phyloP scores from a whole-genome alignment of 2,888 invertebrate genomes.

The Leptopilina syphax region DNA sequence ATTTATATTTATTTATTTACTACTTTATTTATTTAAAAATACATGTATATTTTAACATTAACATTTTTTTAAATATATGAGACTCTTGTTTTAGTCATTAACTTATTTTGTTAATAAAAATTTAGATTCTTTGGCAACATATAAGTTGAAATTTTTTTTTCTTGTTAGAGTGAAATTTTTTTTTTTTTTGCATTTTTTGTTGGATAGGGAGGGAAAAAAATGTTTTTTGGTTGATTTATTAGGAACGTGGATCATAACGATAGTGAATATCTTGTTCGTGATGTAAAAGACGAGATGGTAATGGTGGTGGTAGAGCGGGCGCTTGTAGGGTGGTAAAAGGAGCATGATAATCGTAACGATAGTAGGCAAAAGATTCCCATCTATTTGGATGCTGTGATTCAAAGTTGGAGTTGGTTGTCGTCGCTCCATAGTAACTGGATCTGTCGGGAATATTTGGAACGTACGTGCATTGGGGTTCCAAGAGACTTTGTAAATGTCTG shows the following conservation, averaged over 20 bases:
- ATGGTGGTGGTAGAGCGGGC: constrained; percentile 57
- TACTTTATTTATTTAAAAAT: too few relatives aligned
- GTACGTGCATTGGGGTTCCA: constrained; percentile 74
- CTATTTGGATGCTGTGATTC: constrained; percentile 67
- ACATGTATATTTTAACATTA: too few relatives aligned
- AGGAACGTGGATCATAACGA: constrained; percentile 52
- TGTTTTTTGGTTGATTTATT: constrained; percentile 8
- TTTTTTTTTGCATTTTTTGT: background rate
- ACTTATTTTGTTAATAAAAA: too few relatives aligned
- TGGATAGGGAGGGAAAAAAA: too few relatives aligned
- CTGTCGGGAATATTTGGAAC: constrained; percentile 63
- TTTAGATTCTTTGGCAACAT: too few relatives aligned
- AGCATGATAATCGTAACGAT: constrained; percentile 72
- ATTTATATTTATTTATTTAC: too few relatives aligned
- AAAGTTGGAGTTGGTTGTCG: constrained; percentile 57
- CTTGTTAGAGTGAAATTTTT: background rate
- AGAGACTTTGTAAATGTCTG: constrained; percentile 83
- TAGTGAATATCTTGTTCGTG: constrained; percentile 52
- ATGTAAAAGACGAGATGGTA: constrained; percentile 59
- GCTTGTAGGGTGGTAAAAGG: constrained; percentile 64
- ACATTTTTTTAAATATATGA: too few relatives aligned
- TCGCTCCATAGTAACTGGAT: constrained; percentile 60
- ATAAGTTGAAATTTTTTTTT: background rate
- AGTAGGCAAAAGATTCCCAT: constrained; percentile 73
- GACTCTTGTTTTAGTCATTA: too few relatives aligned